phyloP scores from a whole-genome alignment of 2,888 invertebrate genomes.

The Dolomedes plantarius region DNA sequence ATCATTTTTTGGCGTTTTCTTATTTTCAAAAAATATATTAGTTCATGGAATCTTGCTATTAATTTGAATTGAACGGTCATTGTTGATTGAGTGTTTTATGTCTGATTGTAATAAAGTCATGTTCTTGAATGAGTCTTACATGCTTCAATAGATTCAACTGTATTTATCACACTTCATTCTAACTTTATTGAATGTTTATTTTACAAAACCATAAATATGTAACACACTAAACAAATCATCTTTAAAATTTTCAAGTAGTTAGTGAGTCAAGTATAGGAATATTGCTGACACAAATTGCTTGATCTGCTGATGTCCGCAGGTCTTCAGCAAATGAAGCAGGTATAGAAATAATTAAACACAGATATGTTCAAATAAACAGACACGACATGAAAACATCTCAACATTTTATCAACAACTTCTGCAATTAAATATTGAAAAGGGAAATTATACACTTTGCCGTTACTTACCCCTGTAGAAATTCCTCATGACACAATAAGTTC shows the following conservation, averaged over 20 bases:
- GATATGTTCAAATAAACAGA: not conserved
- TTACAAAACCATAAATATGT: no score
- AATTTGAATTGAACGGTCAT: no score
- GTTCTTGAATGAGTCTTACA: no score
- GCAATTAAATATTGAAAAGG: not conserved
- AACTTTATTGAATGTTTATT: no score
- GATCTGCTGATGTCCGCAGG: not conserved
- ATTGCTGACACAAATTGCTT: not conserved
- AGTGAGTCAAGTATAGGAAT: not conserved
- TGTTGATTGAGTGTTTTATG: no score
- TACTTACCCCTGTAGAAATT: not conserved
- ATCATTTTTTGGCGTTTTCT: no score
- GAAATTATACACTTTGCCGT: not conserved
- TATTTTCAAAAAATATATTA: no score
- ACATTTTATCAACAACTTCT: not conserved
- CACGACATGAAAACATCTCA: not conserved
- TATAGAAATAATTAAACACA: not conserved
- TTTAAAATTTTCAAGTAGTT: not conserved
- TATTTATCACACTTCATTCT: no score
- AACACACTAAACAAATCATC: no score
- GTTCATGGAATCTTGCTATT: no score
- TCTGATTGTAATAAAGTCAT: no score
- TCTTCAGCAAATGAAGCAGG: not conserved
- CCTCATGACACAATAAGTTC: not conserved
- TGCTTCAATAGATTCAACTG: no score